Conservation (phyloP, 2,113 vertebrate genomes). For the Megaceryle maxima region DNA sequence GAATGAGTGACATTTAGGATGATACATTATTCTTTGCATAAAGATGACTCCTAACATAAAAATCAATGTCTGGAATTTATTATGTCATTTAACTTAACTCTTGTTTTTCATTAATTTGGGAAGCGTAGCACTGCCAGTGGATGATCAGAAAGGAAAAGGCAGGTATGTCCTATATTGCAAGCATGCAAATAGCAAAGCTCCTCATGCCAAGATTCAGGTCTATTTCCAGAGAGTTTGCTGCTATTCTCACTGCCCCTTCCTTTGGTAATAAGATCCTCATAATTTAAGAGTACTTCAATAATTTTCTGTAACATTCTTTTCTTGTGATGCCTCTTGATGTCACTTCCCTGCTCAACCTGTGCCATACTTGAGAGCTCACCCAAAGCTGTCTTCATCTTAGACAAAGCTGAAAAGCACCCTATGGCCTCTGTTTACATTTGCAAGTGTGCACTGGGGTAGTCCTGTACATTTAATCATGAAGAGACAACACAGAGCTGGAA, state of each 20-base stretch:
- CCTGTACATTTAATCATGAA: neutral
- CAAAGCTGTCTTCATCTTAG: neutral
- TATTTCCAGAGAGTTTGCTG: neutral
- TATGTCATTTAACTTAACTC: conserved; percentile 7
- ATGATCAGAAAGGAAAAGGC: neutral
- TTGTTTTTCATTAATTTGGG: conserved; percentile 7
- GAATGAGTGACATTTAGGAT: conserved; percentile 30
- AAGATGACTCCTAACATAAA: conserved; percentile 34
- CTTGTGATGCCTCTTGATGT: neutral
- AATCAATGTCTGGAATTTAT: conserved; percentile 46
- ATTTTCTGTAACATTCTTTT: neutral
- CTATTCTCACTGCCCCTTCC: neutral
- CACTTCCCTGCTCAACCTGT: neutral
- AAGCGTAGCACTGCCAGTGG: neutral
- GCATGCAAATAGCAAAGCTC: neutral
- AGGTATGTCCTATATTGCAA: neutral
- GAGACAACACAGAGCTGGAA: neutral
- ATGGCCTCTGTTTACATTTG: neutral
- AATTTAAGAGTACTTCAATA: neutral
- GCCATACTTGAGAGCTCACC: neutral
- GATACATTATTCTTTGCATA: conserved; percentile 25
- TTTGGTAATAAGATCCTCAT: neutral
- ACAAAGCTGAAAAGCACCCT: neutral
- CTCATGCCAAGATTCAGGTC: neutral
- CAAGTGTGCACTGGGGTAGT: neutral